phyloP scores from a whole-genome alignment of 1,140 invertebrate genomes.

The Euwallacea similis region DNA sequence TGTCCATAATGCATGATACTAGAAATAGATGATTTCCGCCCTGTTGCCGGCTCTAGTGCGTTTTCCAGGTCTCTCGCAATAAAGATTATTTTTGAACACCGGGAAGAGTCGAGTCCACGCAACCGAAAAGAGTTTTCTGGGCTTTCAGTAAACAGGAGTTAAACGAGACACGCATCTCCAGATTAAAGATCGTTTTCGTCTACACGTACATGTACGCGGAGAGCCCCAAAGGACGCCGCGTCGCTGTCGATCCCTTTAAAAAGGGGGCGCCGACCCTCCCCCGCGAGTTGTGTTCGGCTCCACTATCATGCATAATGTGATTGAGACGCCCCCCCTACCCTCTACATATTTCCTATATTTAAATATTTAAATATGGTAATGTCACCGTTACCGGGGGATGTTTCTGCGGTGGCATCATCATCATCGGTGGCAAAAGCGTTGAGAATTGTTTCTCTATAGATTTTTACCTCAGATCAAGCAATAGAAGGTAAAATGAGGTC shows the following conservation, averaged over 20 bases:
- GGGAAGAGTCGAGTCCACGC: no score
- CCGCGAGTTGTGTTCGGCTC: not conserved
- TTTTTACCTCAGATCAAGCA: no score
- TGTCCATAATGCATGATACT: no score
- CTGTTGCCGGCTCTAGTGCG: no score
- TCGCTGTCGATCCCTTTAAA: conserved; percentile 4
- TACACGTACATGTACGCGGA: not conserved
- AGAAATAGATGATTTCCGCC: no score
- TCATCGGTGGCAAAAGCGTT: not conserved
- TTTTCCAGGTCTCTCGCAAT: no score
- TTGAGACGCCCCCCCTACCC: conserved; percentile 27
- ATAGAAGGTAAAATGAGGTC: no score
- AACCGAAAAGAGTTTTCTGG: not conserved
- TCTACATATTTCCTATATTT: conserved; percentile 29
- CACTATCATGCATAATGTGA: conserved; percentile 41
- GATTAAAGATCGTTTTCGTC: conserved; percentile 33
- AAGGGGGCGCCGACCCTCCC: not conserved
- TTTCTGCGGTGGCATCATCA: conserved; percentile 2
- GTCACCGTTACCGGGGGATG: not conserved
- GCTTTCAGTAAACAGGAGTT: not conserved
- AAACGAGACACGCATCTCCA: conserved; percentile 11
- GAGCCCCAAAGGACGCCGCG: conserved; percentile 23
- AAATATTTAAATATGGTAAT: conserved; percentile 38
- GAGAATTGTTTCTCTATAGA: no score
- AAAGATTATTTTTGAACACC: no score